Percentiles rank a stretch among this genome's conserved stretches.
Conservation (phyloP, 2,113 vertebrate species). For the Tyrannus savana region DNA sequence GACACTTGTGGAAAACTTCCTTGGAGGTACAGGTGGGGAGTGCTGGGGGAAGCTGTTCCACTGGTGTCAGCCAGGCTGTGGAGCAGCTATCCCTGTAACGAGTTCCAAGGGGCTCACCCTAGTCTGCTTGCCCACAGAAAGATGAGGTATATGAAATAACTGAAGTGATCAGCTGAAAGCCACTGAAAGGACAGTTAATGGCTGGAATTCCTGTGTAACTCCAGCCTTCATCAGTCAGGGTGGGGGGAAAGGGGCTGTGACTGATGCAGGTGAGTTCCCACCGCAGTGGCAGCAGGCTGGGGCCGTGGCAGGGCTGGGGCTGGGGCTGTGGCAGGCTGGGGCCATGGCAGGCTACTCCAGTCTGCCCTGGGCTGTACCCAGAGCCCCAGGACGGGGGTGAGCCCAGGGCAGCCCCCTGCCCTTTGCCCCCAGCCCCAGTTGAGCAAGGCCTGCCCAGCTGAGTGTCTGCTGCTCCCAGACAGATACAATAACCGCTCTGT, state of each 20-base stretch:
- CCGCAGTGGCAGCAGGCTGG: not conserved
- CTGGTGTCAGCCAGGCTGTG: not conserved
- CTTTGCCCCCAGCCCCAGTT: not conserved
- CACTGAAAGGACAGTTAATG: not conserved
- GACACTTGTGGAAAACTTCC: not conserved
- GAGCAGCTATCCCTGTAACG: not conserved
- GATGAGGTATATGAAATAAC: not conserved
- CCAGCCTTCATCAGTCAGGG: not conserved
- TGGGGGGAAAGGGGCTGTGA: not conserved
- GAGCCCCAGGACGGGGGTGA: not conserved
- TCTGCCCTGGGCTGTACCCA: not conserved
- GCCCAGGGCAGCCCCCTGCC: not conserved
- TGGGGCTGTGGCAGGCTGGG: not conserved
- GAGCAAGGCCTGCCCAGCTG: not conserved
- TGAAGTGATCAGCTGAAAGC: not conserved
- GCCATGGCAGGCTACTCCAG: not conserved
- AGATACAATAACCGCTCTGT: constrained; percentile 35
- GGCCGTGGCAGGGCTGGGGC: not conserved
- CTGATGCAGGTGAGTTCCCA: not conserved
- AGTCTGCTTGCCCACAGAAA: not conserved
- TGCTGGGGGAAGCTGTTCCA: not conserved
- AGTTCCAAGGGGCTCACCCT: not conserved
- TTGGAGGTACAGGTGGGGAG: not conserved
- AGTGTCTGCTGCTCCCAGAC: not conserved
- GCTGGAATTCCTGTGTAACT: not conserved